Evolutionary conservation across 2,797 vertebrate genomes (phyloP).

Genomic region (Acomys russatus): DNA sequence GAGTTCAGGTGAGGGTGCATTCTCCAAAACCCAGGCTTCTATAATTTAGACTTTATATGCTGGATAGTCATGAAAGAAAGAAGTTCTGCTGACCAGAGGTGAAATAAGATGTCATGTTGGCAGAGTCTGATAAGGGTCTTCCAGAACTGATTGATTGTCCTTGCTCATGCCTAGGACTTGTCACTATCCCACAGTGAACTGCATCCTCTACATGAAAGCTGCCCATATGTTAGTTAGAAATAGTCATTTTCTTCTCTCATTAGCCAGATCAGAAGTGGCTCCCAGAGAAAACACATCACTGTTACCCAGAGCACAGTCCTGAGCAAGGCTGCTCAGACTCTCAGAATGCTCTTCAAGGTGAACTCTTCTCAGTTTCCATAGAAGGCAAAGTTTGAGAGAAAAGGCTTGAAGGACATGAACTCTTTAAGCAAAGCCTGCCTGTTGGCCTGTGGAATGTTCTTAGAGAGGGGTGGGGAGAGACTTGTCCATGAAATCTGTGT

Average conservation of each 20-base stretch:
- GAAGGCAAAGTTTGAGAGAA: conserved; percentile 5
- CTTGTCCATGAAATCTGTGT: neutral
- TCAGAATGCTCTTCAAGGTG: neutral
- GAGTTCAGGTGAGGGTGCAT: conserved; percentile 94
- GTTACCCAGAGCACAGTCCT: neutral
- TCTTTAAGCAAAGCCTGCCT: neutral
- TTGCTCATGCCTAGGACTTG: conserved; percentile 15
- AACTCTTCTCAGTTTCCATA: neutral
- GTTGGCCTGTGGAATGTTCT: neutral
- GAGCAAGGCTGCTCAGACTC: neutral
- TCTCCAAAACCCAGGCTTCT: neutral
- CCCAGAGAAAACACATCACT: neutral
- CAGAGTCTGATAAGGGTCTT: conserved; percentile 13
- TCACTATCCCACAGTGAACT: neutral
- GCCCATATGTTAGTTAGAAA: neutral
- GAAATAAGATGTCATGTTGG: neutral
- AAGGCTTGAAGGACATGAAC: conserved; percentile 27
- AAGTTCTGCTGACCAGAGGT: conserved; percentile 31
- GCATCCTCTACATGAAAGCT: neutral
- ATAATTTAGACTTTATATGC: neutral
- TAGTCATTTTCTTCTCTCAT: conserved; percentile 29
- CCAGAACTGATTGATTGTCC: neutral
- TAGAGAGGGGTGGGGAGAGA: neutral
- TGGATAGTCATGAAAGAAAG: conserved; percentile 26
- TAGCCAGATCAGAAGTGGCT: conserved; percentile 33